Evolutionary conservation across 2,113 vertebrate genomes (phyloP).

Genomic region (Brachypteracias leptosomus): DNA sequence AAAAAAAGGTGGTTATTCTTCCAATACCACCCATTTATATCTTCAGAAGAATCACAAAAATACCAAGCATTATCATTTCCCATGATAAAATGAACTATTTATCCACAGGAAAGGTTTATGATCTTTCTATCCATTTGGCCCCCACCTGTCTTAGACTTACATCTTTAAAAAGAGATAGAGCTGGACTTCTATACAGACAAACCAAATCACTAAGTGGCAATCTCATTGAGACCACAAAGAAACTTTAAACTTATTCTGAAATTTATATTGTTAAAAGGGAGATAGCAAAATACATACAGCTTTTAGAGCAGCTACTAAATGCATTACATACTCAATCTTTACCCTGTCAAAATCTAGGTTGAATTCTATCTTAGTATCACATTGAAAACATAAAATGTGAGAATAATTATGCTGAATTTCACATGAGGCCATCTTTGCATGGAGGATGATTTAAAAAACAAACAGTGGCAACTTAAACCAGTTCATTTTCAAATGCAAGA

Average conservation of each 20-base stretch:
- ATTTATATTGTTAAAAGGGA: neutral
- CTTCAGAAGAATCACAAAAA: neutral
- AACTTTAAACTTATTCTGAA: neutral
- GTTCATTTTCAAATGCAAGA: neutral
- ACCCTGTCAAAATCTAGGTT: neutral
- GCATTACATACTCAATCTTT: neutral
- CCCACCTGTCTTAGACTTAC: neutral
- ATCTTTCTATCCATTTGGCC: neutral
- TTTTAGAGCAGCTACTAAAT: neutral
- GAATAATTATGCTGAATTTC: neutral
- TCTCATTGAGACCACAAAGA: neutral
- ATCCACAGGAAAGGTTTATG: neutral
- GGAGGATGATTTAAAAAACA: neutral
- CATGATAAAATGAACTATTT: neutral
- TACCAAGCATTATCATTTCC: neutral
- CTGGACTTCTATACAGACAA: neutral
- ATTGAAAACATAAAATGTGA: neutral
- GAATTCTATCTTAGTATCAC: neutral
- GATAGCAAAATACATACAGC: neutral
- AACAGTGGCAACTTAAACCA: neutral
- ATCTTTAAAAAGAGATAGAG: neutral
- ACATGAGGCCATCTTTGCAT: neutral
- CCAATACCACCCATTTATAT: neutral
- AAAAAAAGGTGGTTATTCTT: neutral
- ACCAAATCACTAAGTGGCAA: neutral